phyloP scores from a whole-genome alignment of 2,113 vertebrate genomes.

The Crypturellus undulatus region DNA sequence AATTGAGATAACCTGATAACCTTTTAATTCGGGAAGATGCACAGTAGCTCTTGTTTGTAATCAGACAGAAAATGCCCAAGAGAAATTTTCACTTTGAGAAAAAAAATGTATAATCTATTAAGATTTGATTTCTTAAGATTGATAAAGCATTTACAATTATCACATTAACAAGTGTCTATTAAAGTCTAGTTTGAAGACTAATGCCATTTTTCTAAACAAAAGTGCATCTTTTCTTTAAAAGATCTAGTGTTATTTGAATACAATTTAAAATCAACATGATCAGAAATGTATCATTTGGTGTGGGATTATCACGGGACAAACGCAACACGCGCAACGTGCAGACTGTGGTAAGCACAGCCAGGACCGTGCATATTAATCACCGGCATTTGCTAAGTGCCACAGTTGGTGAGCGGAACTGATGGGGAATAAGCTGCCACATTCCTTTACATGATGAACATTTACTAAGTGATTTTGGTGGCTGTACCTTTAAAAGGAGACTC shows the following conservation, averaged over 20 bases:
- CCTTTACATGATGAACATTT: slow-evolving; percentile 53
- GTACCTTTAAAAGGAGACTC: slow-evolving; percentile 98
- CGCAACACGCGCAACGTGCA: neutral
- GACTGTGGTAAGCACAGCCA: slow-evolving; percentile 1
- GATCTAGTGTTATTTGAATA: slow-evolving; percentile 28
- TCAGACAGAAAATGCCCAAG: neutral
- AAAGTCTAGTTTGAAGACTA: slow-evolving; percentile 12
- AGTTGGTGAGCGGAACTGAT: slow-evolving; percentile 49
- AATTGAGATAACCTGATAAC: slow-evolving; percentile 28
- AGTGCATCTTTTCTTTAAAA: slow-evolving; percentile 7
- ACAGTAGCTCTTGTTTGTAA: neutral
- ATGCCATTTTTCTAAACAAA: slow-evolving; percentile 7
- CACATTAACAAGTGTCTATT: slow-evolving; percentile 29
- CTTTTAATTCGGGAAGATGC: slow-evolving; percentile 19
- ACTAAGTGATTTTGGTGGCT: slow-evolving; percentile 55
- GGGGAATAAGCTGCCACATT: slow-evolving; percentile 30
- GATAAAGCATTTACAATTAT: slow-evolving; percentile 23
- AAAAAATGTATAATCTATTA: slow-evolving; percentile 19
- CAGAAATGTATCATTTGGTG: slow-evolving; percentile 26
- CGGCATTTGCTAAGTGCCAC: slow-evolving; percentile 52
- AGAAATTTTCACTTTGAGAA: slow-evolving; percentile 21
- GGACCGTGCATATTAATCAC: slow-evolving; percentile 45
- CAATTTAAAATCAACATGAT: slow-evolving; percentile 29
- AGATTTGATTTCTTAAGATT: slow-evolving; percentile 33
- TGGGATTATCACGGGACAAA: slow-evolving; percentile 47